Base-by-base conservation (phyloP, 2,888 invertebrate genomes). In the Dusona sp. region DNA sequence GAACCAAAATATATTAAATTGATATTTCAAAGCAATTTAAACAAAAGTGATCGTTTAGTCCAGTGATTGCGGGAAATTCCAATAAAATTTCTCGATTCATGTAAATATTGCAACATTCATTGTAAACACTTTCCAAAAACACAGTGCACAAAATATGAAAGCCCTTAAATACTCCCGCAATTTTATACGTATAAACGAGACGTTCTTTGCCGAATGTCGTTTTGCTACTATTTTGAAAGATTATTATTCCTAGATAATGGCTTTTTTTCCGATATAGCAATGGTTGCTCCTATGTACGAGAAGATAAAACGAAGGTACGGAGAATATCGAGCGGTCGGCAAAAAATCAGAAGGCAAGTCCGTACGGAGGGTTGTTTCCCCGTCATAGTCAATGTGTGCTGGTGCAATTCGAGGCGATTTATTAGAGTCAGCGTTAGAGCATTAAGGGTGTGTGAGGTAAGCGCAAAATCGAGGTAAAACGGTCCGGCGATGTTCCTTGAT, bases 401-500 rank as follows among this genome's bases (percentile, higher is more conserved):
- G 72, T 67, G 78, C 74, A 74, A 51, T 61, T 13, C 29, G 57
- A 48, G 19, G 67, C 68, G 42, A 79, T 85, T 74, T 70, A 85
- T 85, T 79, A 77, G 33, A 82, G 82, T 79, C 61, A 33, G 78
- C 22, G 73, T 72, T 68, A 68, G 38, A 67, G 42, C 61, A 51
- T 65, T 77, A 65, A 36, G 38, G 33, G 38, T 38, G 75, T 48
- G 64, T 29, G 83, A n/a, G 75, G 51, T 25, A 38, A 51, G 36
- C 51, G 75, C 51, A 42, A 75, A 42, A 70, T 64, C 51, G 70
- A 45, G 61, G 79, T 29, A 79, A 75, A 75, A 29, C 79, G 79
- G 45, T 79, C 57, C 45, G 68, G 70, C 75, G 79, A 80, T 81
- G 72, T 61, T 72, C 54, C 77, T 77, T 81, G 80, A 81, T 85